phyloP scores from a whole-genome alignment of 2,888 invertebrate species.

The Micropterix aruncella region DNA sequence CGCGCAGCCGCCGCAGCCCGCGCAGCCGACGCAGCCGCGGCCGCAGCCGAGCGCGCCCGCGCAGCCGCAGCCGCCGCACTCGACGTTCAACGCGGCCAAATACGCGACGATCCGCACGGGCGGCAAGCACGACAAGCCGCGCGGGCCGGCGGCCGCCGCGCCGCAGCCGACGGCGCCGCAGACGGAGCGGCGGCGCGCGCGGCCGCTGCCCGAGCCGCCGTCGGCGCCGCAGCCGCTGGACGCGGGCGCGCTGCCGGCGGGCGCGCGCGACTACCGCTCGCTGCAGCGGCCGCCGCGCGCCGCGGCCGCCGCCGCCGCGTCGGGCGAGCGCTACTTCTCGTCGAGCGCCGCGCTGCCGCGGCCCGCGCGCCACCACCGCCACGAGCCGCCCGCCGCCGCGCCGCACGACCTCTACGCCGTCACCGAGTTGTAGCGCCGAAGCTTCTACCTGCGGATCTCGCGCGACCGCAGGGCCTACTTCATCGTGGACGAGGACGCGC shows the following conservation, averaged over 20 bases:
- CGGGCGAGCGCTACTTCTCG: constrained; percentile 18
- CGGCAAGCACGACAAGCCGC: constrained; percentile 11
- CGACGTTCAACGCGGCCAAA: constrained; percentile 18
- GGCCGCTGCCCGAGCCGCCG: constrained; percentile 15
- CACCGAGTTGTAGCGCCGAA: constrained; percentile 45
- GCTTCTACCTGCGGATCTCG: too few species aligned
- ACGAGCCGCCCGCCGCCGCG: constrained; percentile 18
- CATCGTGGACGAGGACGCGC: too few species aligned
- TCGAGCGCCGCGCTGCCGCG: constrained; percentile 13
- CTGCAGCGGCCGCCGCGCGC: constrained; percentile 33
- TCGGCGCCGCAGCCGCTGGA: constrained; percentile 32
- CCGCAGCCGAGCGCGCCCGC: constrained; percentile 10
- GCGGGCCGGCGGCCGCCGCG: constrained; percentile 17
- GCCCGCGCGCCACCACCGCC: constrained; percentile 10
- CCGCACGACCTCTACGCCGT: constrained; percentile 57
- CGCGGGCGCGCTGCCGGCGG: constrained; percentile 20
- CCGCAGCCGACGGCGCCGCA: constrained; percentile 8
- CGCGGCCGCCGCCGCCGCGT: constrained; percentile 7
- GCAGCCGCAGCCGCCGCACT: constrained; percentile 6
- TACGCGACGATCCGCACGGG: constrained; percentile 31
- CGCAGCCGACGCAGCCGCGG: constrained; percentile 22
- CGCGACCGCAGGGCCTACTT: too few species aligned
- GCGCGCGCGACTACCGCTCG: constrained; percentile 41
- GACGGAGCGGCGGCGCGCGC: neutral
- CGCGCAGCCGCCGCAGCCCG: constrained; percentile 22